Base-by-base conservation (phyloP, 1,140 invertebrate species). In the Caenorhabditis latens region DNA sequence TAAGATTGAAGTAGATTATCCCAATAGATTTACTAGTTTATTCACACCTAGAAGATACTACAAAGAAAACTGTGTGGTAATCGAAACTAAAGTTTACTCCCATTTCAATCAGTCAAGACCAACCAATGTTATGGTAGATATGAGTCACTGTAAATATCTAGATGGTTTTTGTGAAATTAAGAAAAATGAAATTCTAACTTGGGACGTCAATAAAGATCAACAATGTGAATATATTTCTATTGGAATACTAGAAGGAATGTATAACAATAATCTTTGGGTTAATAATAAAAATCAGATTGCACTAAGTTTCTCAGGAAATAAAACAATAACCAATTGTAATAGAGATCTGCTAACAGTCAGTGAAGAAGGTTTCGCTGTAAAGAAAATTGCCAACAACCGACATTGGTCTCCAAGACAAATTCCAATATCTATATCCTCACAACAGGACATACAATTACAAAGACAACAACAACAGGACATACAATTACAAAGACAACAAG, bases 81-180 rank as follows among this genome's bases (percentile, higher is more conserved):
- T 88, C 46, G 87, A 88, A 87, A 88, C 87, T 53, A 88, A 88
- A 88, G 75, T 88, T 32, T 88, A 87, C 58, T 87, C 84, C 40
- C 87, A 88, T 82, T 88, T 48, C 46, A 85, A 87, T 87, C 86
- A 87, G 86, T 8, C 14, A 5, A 21, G 55, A 67, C 86, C 86
- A n/a, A 53, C 71, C 16, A 87, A 87, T 87, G 58, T 58, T 82
- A 16, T 88, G 48, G 43, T 24, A 11, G 43, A 79, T 63, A 82
- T 88, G 42, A 87, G 32, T 32, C 88, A 88, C 71, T 88, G 87
- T 88, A 84, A 88, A 19, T 89, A 89, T 85, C 89, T 40, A 40
- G 85, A 84, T 11, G 87, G 88, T 9, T 87, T 43, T 40, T 89
- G 87, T 89, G 40, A 89, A 75, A 84, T 84, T 2, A 88, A 88